phyloP scores from a whole-genome alignment of 1,140 invertebrate genomes.

The Drosophila prosaltans region DNA sequence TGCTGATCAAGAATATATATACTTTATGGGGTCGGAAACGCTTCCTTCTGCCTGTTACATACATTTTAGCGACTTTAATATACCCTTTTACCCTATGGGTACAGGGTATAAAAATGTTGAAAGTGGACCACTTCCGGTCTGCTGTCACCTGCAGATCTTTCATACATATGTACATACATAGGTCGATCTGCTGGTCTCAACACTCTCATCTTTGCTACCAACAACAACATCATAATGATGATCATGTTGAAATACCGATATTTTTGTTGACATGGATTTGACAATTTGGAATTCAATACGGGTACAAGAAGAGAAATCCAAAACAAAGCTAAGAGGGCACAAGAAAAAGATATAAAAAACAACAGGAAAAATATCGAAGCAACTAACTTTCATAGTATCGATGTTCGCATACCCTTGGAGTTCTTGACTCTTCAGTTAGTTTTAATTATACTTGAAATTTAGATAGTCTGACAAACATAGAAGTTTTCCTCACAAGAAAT shows the following conservation, averaged over 20 bases:
- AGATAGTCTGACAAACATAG: too few relatives aligned
- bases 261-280: conserved; percentile 8
- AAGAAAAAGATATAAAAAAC: background rate
- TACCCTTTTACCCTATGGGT: too few relatives aligned
- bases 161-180: background rate
- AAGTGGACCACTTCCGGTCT: background rate
- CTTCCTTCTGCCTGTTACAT: too few relatives aligned
- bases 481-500: too few relatives aligned
- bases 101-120: background rate
- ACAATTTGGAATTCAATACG: conserved; percentile 20
- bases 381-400: too few relatives aligned
- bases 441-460: too few relatives aligned
- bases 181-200: background rate
- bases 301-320: conserved; percentile 9
- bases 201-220: background rate
- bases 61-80: too few relatives aligned
- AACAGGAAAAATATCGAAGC: background rate
- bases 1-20: too few relatives aligned
- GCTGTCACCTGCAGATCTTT: background rate
- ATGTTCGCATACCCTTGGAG: too few relatives aligned
- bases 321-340: background rate
- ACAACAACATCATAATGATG: background rate
- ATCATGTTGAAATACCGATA: conserved; percentile 4
- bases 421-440: too few relatives aligned
- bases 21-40: too few relatives aligned